A percentile compares a stretch with the other conserved stretches of the same genome.
Evolutionary conservation across 1,140 invertebrate species (phyloP).

Genomic region (Monomorium pharaonis): DNA sequence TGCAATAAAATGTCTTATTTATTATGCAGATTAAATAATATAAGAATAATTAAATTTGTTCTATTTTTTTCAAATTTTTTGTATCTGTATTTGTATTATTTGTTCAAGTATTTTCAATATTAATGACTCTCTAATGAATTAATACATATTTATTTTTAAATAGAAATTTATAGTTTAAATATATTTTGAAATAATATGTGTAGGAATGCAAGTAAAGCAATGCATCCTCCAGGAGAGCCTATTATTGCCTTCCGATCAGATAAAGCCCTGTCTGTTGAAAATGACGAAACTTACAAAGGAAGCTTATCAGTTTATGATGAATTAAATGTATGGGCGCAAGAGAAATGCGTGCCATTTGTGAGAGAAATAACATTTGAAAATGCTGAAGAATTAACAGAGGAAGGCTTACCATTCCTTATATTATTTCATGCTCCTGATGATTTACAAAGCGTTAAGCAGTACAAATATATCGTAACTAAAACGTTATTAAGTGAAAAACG

Average conservation of each 20-base stretch:
- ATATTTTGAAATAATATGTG: neutral
- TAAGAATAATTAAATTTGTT: neutral
- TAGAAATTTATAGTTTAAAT: neutral
- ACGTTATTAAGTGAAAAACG: conserved; percentile 96
- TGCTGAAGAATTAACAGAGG: conserved; percentile 99
- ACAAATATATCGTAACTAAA: conserved; percentile 92
- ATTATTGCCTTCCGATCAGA: conserved; percentile 93
- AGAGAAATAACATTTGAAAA: conserved; percentile 99
- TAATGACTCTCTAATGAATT: no score
- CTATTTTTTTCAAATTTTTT: neutral
- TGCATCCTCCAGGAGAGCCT: conserved; percentile 93
- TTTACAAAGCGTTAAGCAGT: conserved; percentile 93
- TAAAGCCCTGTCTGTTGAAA: conserved; percentile 91
- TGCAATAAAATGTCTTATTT: neutral
- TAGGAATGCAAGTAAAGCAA: conserved; percentile 88
- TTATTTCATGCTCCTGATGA: conserved; percentile 97
- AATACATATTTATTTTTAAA: neutral
- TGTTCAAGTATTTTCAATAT: neutral
- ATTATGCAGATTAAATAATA: neutral
- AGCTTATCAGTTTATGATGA: conserved; percentile 90
- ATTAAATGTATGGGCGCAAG: conserved; percentile 93
- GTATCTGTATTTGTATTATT: neutral
- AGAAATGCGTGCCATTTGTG: conserved; percentile 95
- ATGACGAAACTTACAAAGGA: conserved; percentile 93
- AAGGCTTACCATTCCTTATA: conserved; percentile 99